A percentile compares a stretch with the other conserved stretches of the same genome.
Conservation (phyloP, 2,113 vertebrate species). For the Astur gentilis region DNA sequence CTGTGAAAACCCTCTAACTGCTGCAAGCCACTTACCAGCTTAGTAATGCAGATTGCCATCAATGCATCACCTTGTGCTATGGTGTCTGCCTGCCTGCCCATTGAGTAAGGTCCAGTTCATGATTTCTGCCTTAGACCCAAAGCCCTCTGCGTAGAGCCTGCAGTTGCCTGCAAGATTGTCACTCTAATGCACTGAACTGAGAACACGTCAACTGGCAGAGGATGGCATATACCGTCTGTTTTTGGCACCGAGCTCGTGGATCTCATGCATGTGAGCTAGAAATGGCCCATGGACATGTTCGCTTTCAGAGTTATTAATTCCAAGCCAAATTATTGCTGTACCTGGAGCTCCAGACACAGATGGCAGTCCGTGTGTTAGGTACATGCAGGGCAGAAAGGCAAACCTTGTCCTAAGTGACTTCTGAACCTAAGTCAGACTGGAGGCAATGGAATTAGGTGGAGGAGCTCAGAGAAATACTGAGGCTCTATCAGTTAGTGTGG, state of each 20-base stretch:
- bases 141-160: not conserved
- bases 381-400: not conserved
- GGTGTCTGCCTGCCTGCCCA: not conserved
- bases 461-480: not conserved
- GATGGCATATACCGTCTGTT: not conserved
- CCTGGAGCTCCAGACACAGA: not conserved
- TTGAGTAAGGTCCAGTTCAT: not conserved
- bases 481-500: not conserved
- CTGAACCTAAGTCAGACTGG: not conserved
- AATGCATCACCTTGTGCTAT: not conserved
- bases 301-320: not conserved
- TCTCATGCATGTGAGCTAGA: not conserved
- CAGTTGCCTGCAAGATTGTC: not conserved
- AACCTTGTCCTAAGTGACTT: not conserved
- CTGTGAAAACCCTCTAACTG: slow-evolving; percentile 34
- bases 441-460: not conserved
- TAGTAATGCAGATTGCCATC: slow-evolving; percentile 23
- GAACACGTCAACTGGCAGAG: not conserved
- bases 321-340: not conserved
- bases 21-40: slow-evolving; percentile 33
- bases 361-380: fast-evolving
- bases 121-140: not conserved
- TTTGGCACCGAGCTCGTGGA: fast-evolving
- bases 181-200: not conserved
- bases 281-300: not conserved